These are phyloP conservation scores for Scyliorhinus canicula DNA, from an alignment of 2,797 vertebrate genomes.

Conservation along the genomic window DNA sequence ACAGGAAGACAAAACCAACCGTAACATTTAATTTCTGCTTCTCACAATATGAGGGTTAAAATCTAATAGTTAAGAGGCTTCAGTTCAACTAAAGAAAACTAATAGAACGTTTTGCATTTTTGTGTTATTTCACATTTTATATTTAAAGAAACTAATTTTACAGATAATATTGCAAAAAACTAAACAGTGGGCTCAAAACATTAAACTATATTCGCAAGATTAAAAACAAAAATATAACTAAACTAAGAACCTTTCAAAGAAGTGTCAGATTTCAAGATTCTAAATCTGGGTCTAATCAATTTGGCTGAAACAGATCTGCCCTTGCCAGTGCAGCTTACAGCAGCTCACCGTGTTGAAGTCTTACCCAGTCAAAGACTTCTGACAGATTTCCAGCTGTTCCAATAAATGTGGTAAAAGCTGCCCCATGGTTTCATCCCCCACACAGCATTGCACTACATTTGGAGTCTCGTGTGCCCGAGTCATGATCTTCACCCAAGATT, in stretches of 20 bases:
- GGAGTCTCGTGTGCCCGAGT: slow-evolving; percentile 82
- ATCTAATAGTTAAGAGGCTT: not conserved
- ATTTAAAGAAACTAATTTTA: slow-evolving; percentile 24
- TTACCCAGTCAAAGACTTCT: slow-evolving; percentile 95
- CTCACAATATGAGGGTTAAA: not conserved
- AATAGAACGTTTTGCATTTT: not conserved
- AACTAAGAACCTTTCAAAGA: not conserved
- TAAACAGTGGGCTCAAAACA: not conserved
- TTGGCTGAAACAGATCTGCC: not conserved
- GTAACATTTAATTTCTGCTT: not conserved
- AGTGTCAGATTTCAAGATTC: not conserved
- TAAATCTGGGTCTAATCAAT: not conserved
- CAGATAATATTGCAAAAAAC: not conserved
- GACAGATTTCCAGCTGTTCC: slow-evolving; percentile 91
- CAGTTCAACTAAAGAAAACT: not conserved
- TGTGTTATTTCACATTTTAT: not conserved
- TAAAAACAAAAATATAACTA: not conserved
- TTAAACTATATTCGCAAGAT: not conserved
- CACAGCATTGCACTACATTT: slow-evolving; percentile 84
- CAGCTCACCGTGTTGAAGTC: slow-evolving; percentile 29
- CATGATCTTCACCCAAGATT: slow-evolving; percentile 97
- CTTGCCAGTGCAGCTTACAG: not conserved
- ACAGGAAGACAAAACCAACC: not conserved
- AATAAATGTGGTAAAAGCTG: slow-evolving; percentile 85
- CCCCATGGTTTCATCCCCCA: slow-evolving; percentile 89